These are phyloP conservation scores for Dryococelus australis DNA, from an alignment of 2,888 invertebrate species.

Conservation along the genomic window DNA sequence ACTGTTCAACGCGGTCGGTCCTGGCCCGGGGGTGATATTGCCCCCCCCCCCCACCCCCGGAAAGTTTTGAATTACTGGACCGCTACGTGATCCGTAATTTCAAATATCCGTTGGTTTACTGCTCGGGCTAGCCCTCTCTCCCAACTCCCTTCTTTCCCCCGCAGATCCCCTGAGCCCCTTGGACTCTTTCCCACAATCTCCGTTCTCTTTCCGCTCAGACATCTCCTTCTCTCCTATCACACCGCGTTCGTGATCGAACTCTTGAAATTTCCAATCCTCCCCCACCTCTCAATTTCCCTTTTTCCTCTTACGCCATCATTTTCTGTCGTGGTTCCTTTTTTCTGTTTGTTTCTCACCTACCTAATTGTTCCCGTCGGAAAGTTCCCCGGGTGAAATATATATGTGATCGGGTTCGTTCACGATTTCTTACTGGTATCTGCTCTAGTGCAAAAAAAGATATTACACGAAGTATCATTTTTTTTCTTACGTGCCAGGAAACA, in stretches of 20 bases:
- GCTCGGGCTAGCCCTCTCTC: not conserved
- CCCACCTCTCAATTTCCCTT: not conserved
- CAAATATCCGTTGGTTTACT: not conserved
- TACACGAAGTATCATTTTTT: no score
- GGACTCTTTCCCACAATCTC: not conserved
- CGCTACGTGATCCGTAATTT: constrained; percentile 10
- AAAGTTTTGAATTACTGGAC: constrained; percentile 16
- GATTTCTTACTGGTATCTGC: not conserved
- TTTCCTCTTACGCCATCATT: not conserved
- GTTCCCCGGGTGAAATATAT: not conserved
- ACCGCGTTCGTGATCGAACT: not conserved
- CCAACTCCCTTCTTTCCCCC: not conserved
- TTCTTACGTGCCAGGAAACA: no score
- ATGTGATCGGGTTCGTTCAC: not conserved
- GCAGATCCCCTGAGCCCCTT: not conserved
- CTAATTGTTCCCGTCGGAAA: not conserved
- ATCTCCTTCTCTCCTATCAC: not conserved
- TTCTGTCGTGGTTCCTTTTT: not conserved
- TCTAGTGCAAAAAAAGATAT: no score
- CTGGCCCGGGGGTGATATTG: not conserved
- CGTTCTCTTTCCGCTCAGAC: no score
- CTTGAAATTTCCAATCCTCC: not conserved
- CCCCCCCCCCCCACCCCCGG: no score
- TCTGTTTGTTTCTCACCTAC: not conserved
- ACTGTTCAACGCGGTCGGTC: no score